phyloP scores from a whole-genome alignment of 2,797 vertebrate species.

The Phaenicophaeus curvirostris region DNA sequence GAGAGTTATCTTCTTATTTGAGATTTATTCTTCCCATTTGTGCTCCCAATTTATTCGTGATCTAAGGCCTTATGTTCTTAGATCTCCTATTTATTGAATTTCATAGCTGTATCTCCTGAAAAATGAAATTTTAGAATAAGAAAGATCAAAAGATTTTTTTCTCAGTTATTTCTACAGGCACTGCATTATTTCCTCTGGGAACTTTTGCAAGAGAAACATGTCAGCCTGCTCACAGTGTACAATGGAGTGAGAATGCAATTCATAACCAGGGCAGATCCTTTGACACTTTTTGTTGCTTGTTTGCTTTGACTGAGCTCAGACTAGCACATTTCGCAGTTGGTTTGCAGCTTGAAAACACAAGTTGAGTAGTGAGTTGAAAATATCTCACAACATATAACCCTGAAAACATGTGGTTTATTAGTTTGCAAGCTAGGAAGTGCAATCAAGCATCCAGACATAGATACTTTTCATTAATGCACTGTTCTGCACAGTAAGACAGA shows the following conservation, averaged over 20 bases:
- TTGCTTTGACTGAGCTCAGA: conserved; percentile 3
- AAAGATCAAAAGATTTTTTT: conserved; percentile 14
- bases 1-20: background rate
- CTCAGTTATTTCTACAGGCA: background rate
- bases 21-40: background rate
- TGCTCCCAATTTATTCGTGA: background rate
- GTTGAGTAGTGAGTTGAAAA: conserved; percentile 50
- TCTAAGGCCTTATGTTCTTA: background rate
- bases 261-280: background rate
- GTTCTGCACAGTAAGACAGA: conserved; percentile 1
- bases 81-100: background rate
- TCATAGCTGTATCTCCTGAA: background rate
- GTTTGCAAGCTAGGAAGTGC: conserved; percentile 23
- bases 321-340: background rate
- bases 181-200: conserved; percentile 27
- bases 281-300: background rate
- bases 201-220: background rate
- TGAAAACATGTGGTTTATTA: conserved; percentile 23
- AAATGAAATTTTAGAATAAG: conserved; percentile 13
- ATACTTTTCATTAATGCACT: conserved; percentile 15
- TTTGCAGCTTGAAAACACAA: conserved; percentile 64
- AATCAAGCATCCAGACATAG: conserved; percentile 19
- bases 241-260: background rate
- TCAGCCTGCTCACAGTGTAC: background rate
- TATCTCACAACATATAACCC: conserved; percentile 15